These are phyloP conservation scores for Typhlomys cinereus DNA, from an alignment of 2,113 vertebrate species.

Conservation along the genomic window DNA sequence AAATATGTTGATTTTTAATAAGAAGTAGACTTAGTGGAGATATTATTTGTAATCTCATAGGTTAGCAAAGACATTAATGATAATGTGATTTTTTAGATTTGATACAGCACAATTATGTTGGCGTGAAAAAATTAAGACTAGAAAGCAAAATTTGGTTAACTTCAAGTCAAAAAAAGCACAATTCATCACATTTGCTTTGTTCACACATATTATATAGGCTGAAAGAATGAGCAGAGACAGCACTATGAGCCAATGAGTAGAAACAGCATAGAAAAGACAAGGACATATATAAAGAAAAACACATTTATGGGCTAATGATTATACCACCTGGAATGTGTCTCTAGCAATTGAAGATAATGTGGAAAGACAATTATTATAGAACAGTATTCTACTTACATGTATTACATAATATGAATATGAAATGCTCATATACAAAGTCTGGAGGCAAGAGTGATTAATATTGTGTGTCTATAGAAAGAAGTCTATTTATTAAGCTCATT, in stretches of 20 bases:
- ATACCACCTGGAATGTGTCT: background rate
- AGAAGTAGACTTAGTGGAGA: too few relatives aligned
- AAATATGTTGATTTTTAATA: too few relatives aligned
- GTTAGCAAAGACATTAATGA: background rate
- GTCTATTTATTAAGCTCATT: background rate
- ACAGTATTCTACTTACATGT: background rate
- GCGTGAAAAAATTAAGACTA: background rate
- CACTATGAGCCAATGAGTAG: background rate
- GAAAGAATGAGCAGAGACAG: background rate
- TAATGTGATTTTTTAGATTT: background rate
- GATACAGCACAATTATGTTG: background rate
- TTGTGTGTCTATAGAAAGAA: background rate
- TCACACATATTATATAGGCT: background rate
- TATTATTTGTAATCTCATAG: background rate
- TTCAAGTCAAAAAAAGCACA: background rate
- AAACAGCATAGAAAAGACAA: background rate
- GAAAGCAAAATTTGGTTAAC: background rate
- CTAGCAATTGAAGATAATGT: background rate
- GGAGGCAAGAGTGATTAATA: background rate
- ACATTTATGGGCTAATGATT: background rate
- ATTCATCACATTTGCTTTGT: background rate
- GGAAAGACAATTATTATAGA: background rate
- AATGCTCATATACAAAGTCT: background rate
- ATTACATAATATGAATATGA: background rate
- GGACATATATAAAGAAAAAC: background rate